A percentile compares a stretch with the other conserved stretches of the same genome.
These are phyloP conservation scores for Metopia argyrocephala DNA, from an alignment of 2,888 invertebrate genomes.

Conservation along the genomic window DNA sequence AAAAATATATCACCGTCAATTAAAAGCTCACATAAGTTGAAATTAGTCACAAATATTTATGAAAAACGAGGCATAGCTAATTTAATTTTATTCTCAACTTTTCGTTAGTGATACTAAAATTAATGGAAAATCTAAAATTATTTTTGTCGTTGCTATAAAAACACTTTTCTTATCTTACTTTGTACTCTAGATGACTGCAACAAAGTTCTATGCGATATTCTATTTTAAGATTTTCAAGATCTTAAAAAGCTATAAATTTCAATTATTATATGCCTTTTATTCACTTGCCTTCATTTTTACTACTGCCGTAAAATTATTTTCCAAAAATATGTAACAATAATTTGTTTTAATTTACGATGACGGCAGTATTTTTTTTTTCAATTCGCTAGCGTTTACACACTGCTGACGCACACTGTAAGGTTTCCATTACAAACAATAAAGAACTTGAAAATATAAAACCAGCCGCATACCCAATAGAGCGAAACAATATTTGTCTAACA, in stretches of 20 bases:
- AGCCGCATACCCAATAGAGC: not conserved
- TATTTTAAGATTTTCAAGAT: no score
- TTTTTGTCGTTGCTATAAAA: not conserved
- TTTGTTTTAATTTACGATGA: slow-evolving; percentile 1
- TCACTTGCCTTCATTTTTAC: not conserved
- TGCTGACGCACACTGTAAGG: not conserved
- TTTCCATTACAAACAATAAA: not conserved
- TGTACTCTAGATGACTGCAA: not conserved
- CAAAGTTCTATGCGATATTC: not conserved
- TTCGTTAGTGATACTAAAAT: no score
- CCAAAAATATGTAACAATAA: not conserved
- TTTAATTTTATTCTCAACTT: no score
- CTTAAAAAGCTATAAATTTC: not conserved
- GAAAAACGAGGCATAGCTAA: no score
- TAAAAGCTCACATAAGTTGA: no score
- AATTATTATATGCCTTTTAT: not conserved
- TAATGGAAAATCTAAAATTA: no score
- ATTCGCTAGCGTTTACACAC: not conserved
- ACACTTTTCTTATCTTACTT: not conserved
- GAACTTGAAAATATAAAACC: not conserved
- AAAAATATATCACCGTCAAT: no score
- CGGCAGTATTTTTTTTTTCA: not conserved
- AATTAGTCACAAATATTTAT: no score
- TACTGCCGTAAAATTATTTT: not conserved
- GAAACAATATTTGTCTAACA: slow-evolving; percentile 11